phyloP scores from a whole-genome alignment of 2,888 invertebrate species.

The Drosophila austrosaltans region DNA sequence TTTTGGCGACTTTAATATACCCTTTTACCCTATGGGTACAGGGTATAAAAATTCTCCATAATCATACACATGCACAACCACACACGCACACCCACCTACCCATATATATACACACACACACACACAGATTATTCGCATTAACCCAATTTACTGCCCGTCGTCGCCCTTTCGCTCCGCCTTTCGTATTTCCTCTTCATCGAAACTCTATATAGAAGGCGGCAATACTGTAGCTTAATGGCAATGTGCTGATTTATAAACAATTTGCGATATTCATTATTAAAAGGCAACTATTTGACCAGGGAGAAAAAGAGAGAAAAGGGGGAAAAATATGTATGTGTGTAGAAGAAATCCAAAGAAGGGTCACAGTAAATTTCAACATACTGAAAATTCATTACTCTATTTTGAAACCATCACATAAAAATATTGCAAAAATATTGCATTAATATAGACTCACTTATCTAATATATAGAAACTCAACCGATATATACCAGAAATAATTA shows the following conservation, averaged over 20 bases:
- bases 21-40: too few relatives aligned
- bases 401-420: too few relatives aligned
- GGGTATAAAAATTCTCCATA: neutral
- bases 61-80: neutral
- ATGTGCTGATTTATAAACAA: slow-evolving; percentile 48
- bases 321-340: neutral
- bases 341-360: neutral
- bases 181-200: neutral
- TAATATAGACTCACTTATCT: too few relatives aligned
- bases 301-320: neutral
- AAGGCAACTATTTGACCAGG: slow-evolving; percentile 7
- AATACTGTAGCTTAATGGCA: slow-evolving; percentile 29
- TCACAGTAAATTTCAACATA: neutral
- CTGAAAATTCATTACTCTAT: neutral
- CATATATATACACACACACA: slow-evolving; percentile 1
- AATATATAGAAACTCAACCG: too few relatives aligned
- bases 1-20: too few relatives aligned
- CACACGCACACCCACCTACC: neutral
- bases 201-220: neutral
- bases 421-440: too few relatives aligned
- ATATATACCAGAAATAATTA: too few relatives aligned
- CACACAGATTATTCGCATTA: slow-evolving; percentile 35
- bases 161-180: too few relatives aligned
- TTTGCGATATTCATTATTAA: slow-evolving; percentile 45
- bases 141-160: slow-evolving; percentile 27